Conservation (phyloP, 2,888 invertebrate genomes). For the Drosophila robusta region DNA sequence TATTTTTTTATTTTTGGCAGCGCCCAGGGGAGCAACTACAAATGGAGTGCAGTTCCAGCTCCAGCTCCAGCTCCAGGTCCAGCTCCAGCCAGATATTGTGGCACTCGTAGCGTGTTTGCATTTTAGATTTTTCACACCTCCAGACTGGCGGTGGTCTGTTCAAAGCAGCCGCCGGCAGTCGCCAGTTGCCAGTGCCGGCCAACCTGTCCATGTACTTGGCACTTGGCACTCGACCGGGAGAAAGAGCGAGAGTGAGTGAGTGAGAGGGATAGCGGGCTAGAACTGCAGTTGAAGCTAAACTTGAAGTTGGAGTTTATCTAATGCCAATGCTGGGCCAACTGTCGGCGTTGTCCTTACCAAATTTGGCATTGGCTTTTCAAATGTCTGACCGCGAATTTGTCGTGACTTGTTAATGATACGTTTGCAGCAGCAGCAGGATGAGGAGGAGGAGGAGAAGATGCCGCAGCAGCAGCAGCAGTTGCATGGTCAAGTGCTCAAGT, state of each 20-base stretch:
- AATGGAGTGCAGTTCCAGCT: conserved; percentile 62
- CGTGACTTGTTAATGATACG: conserved; percentile 84
- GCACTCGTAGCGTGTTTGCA: conserved; percentile 69
- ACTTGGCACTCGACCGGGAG: conserved; percentile 60
- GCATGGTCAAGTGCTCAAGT: conserved; percentile 64
- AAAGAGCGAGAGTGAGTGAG: neutral
- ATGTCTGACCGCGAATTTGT: conserved; percentile 81
- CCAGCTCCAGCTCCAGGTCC: conserved; percentile 17
- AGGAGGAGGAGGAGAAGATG: neutral
- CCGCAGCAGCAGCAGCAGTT: neutral
- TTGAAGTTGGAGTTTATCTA: conserved; percentile 67
- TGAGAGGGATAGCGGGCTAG: neutral
- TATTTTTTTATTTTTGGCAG: conserved; percentile 45
- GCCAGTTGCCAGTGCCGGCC: conserved; percentile 27
- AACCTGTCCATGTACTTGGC: conserved; percentile 65
- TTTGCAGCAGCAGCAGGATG: conserved; percentile 32
- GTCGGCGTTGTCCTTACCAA: conserved; percentile 68
- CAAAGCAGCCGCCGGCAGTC: conserved; percentile 74
- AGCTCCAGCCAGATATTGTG: conserved; percentile 19
- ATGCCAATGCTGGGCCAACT: conserved; percentile 59
- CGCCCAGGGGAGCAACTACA: conserved; percentile 76
- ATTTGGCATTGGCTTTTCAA: conserved; percentile 77
- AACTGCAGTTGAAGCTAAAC: conserved; percentile 32
- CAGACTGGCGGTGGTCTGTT: conserved; percentile 68
- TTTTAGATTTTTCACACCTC: conserved; percentile 81